These are phyloP conservation scores for Dusona sp. DNA, from an alignment of 2,888 invertebrate species.

Conservation along the genomic window DNA sequence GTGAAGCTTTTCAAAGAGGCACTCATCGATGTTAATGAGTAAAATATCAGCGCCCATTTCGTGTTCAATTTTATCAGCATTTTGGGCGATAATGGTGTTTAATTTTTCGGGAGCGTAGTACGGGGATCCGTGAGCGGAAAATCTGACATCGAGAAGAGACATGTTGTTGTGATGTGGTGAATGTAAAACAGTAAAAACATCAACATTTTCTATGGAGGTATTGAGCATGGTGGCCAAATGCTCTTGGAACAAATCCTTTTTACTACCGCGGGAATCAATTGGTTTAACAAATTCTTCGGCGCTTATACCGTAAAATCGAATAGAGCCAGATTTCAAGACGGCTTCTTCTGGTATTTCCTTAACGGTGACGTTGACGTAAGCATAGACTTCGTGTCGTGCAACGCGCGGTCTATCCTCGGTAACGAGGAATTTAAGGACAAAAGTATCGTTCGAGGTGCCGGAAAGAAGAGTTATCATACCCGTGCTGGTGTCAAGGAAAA, in stretches of 20 bases:
- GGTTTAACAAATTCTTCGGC: conserved; percentile 94
- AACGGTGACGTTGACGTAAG: conserved; percentile 94
- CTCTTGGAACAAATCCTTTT: conserved; percentile 89
- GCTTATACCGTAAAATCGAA: conserved; percentile 92
- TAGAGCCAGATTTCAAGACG: conserved; percentile 96
- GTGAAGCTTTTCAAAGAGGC: conserved; percentile 90
- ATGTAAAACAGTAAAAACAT: conserved; percentile 95
- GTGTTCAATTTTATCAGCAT: conserved; percentile 90
- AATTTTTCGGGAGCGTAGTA: conserved; percentile 95
- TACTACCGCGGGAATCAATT: conserved; percentile 88
- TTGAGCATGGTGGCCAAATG: conserved; percentile 90
- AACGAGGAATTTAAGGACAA: conserved; percentile 90
- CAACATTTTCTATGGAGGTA: conserved; percentile 93
- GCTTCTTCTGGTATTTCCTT: conserved; percentile 96
- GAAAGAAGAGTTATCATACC: conserved; percentile 96
- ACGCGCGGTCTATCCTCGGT: conserved; percentile 88
- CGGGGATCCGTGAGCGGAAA: conserved; percentile 97
- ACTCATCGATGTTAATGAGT: conserved; percentile 97
- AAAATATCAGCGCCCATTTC: conserved; percentile 91
- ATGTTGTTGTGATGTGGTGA: conserved; percentile 87
- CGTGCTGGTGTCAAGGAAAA: conserved; percentile 90
- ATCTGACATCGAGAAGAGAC: conserved; percentile 93
- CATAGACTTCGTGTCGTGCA: conserved; percentile 88
- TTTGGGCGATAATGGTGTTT: conserved; percentile 92
- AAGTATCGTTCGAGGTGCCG: conserved; percentile 91